These are phyloP conservation scores for Lepidurus arcticus DNA, from an alignment of 1,140 invertebrate species.

Conservation along the genomic window DNA sequence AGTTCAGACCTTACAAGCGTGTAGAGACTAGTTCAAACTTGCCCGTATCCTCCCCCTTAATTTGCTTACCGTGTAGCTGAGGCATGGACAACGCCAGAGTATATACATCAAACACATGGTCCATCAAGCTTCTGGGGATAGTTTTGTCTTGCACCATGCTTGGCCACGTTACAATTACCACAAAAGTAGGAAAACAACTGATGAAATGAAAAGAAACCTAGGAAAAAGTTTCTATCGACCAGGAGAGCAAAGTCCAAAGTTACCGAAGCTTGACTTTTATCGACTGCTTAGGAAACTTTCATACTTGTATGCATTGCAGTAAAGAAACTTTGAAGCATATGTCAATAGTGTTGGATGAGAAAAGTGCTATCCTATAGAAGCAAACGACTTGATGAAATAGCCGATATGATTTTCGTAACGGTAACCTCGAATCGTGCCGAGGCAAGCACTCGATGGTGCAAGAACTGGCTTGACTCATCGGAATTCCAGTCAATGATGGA, in stretches of 20 bases:
- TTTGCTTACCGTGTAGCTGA: not conserved
- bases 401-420: not conserved
- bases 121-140: not conserved
- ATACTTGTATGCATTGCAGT: no score
- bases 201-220: no score
- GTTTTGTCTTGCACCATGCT: not conserved
- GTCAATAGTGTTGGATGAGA: no score
- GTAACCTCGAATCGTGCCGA: not conserved
- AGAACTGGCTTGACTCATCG: not conserved
- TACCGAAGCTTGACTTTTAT: no score
- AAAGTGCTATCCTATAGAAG: no score
- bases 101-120: not conserved
- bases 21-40: not conserved
- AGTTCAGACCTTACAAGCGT: not conserved
- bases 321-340: no score
- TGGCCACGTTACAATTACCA: not conserved
- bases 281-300: no score
- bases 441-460: slow-evolving; percentile 17
- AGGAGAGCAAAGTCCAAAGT: no score
- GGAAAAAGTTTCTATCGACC: no score
- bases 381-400: no score
- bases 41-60: not conserved
- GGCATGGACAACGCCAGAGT: not conserved
- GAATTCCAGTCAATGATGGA: not conserved
- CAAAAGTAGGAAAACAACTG: no score